Evolutionary conservation across 2,888 invertebrate species (phyloP).

Genomic region (Dryobota labecula): DNA sequence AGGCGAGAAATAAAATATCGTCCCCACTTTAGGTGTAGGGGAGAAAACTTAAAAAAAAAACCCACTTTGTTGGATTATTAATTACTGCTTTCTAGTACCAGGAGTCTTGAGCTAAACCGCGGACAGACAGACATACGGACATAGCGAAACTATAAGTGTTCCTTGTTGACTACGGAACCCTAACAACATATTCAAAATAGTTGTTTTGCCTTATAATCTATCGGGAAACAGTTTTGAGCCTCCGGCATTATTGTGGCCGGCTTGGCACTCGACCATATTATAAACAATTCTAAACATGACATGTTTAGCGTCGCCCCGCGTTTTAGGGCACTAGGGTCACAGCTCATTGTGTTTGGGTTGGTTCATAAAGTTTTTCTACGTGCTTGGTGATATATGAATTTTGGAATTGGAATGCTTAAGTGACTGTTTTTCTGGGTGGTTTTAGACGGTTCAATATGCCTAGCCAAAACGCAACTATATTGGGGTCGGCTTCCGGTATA

Average conservation of each 20-base stretch:
- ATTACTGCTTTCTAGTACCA: too few species aligned
- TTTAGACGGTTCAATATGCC: background rate
- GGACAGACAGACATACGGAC: too few species aligned
- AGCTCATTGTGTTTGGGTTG: conserved; percentile 35
- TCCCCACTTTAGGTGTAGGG: too few species aligned
- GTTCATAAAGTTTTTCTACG: conserved; percentile 45
- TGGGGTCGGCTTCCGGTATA: too few species aligned
- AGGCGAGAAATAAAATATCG: too few species aligned
- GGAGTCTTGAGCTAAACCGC: too few species aligned
- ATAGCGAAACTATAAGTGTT: too few species aligned
- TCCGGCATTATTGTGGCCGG: conserved; percentile 31
- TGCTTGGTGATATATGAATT: conserved; percentile 26
- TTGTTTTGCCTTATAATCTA: conserved; percentile 41
- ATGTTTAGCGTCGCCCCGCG: conserved; percentile 49
- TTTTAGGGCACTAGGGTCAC: conserved; percentile 42
- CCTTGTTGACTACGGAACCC: too few species aligned
- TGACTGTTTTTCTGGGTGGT: conserved; percentile 21
- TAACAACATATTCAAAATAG: conserved; percentile 1
- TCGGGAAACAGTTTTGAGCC: conserved; percentile 40
- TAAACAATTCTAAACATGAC: conserved; percentile 60
- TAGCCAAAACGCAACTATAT: background rate
- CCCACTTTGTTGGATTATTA: too few species aligned
- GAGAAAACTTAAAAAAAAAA: too few species aligned
- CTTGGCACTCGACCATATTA: conserved; percentile 60
- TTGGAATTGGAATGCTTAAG: conserved; percentile 14